Percentiles rank a stretch among this genome's conserved stretches.
phyloP scores from a whole-genome alignment of 92 coral and sea anemone species.

The Palythoa grandiflora region DNA sequence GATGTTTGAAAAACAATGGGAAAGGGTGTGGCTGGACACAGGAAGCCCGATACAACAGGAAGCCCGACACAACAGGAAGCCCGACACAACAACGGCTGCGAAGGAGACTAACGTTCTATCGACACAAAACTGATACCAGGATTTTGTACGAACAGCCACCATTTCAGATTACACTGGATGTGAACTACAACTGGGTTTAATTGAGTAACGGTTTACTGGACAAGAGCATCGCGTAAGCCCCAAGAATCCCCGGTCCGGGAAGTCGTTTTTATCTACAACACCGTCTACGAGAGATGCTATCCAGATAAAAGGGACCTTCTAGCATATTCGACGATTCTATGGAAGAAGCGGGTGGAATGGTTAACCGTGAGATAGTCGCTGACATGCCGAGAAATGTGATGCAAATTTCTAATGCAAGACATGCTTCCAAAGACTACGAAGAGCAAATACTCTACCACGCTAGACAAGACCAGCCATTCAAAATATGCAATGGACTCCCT shows the following conservation, averaged over 20 bases:
- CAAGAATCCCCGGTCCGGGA: constrained; percentile 68
- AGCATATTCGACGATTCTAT: constrained; percentile 58
- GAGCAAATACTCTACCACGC: constrained; percentile 27
- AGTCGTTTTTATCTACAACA: constrained; percentile 58
- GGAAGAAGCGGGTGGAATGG: constrained; percentile 62
- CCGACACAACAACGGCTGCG: no score
- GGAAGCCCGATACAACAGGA: no score
- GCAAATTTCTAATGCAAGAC: constrained; percentile 58
- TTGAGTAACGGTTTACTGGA: constrained; percentile 57
- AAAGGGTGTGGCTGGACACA: no score
- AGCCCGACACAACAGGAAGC: no score
- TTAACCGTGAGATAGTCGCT: constrained; percentile 51
- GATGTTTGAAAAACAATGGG: no score
- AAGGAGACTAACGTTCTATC: no score
- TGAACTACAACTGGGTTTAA: constrained; percentile 57
- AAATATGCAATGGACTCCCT: constrained; percentile 29
- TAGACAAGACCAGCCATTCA: background rate
- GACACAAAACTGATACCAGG: constrained; percentile 62
- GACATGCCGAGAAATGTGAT: constrained; percentile 66
- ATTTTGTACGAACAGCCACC: constrained; percentile 59
- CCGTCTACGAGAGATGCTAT: constrained; percentile 56
- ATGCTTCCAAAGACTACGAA: constrained; percentile 27
- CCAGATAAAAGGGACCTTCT: constrained; percentile 64
- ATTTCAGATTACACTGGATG: constrained; percentile 46
- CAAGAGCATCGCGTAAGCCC: constrained; percentile 73